Conservation (phyloP, 2,797 vertebrate species). For the Pelobates cultripes region DNA sequence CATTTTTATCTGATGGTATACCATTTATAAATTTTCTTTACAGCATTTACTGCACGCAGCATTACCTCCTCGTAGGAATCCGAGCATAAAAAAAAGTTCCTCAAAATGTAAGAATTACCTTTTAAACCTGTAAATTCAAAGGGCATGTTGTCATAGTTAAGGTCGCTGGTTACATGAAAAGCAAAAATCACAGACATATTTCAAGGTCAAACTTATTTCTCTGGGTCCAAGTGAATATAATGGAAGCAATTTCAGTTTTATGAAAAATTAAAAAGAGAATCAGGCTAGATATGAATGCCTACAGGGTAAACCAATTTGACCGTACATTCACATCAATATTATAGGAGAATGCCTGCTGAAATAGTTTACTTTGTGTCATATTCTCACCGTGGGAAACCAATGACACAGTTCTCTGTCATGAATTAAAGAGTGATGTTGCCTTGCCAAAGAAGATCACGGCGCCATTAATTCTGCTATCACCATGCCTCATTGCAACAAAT, state of each 20-base stretch:
- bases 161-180: not conserved
- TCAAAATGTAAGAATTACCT: too few relatives aligned
- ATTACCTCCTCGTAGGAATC: constrained; percentile 23
- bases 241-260: constrained; percentile 3
- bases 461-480: constrained; percentile 21
- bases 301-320: not conserved
- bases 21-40: not conserved
- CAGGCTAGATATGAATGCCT: not conserved
- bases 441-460: constrained; percentile 8
- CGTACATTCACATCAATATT: not conserved
- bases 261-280: not conserved
- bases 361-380: constrained; percentile 23
- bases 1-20: not conserved
- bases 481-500: constrained; percentile 13
- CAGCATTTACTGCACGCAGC: not conserved
- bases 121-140: not conserved
- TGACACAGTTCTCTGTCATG: constrained; percentile 20
- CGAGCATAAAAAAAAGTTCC: not conserved
- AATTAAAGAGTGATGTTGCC: constrained; percentile 29
- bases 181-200: not conserved
- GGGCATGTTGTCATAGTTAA: not conserved
- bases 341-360: not conserved
- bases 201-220: not conserved
- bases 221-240: not conserved
- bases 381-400: constrained; percentile 16